These are phyloP conservation scores for Eutolmus rufibarbis DNA, from an alignment of 2,888 invertebrate genomes.

Conservation along the genomic window DNA sequence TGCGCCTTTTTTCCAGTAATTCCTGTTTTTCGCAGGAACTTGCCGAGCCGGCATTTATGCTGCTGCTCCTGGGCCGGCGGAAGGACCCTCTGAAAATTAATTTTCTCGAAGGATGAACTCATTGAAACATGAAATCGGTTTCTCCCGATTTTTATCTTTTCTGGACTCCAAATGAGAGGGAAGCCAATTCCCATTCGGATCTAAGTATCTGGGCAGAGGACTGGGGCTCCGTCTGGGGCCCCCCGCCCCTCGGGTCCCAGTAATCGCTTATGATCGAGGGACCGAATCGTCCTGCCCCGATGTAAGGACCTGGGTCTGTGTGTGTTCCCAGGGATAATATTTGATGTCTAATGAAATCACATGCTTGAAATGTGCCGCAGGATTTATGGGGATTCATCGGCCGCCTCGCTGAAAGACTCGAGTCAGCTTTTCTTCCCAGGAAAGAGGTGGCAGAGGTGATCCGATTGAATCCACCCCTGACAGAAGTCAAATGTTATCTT, in stretches of 20 bases:
- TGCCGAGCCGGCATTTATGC: slow-evolving; percentile 8
- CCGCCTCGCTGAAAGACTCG: slow-evolving; percentile 1
- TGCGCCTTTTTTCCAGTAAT: slow-evolving; percentile 12
- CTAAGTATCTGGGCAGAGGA: neutral
- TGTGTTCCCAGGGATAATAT: slow-evolving; percentile 39
- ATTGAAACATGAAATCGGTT: slow-evolving; percentile 41
- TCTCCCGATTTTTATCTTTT: slow-evolving; percentile 38
- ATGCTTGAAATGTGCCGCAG: slow-evolving; percentile 43
- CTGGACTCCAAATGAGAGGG: slow-evolving; percentile 29
- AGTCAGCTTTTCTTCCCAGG: neutral
- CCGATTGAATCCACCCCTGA: slow-evolving; percentile 41
- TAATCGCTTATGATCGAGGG: slow-evolving; percentile 26
- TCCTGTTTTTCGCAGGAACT: slow-evolving; percentile 30
- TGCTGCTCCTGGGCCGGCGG: neutral
- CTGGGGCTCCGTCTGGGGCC: neutral
- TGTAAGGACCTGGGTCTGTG: neutral
- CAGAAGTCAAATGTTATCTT: slow-evolving; percentile 45
- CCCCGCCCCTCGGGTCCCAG: neutral
- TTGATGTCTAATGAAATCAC: slow-evolving; percentile 46
- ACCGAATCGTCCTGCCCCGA: neutral
- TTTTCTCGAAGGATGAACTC: slow-evolving; percentile 38
- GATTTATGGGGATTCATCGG: slow-evolving; percentile 34
- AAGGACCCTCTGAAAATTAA: slow-evolving; percentile 39
- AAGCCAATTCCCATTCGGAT: slow-evolving; percentile 25
- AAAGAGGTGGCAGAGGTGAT: slow-evolving; percentile 3